Conservation (phyloP, 2,113 vertebrate genomes). For the Dipodomys ordii region DNA sequence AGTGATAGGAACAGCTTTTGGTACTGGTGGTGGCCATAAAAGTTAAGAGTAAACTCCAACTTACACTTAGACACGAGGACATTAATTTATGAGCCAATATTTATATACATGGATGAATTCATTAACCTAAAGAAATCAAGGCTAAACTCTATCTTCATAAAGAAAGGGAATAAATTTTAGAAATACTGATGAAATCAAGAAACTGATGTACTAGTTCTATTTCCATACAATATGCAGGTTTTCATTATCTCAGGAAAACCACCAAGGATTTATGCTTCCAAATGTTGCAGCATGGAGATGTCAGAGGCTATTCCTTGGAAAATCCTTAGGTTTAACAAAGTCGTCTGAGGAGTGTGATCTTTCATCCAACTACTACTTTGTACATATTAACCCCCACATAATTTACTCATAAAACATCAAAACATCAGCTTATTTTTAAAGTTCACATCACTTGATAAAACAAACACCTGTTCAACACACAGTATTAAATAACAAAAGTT, state of each 20-base stretch:
- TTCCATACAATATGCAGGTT: not conserved
- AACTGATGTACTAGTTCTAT: not conserved
- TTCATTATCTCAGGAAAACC: not conserved
- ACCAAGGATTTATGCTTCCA: not conserved
- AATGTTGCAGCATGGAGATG: constrained; percentile 12
- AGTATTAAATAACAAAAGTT: constrained; percentile 34
- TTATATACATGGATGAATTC: not conserved
- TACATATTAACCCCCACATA: not conserved
- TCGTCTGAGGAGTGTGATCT: not conserved
- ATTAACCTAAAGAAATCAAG: constrained; percentile 4
- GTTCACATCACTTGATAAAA: constrained; percentile 14
- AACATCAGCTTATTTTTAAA: constrained; percentile 20
- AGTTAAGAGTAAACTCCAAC: not conserved
- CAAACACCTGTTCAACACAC: not conserved
- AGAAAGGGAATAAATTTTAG: not conserved
- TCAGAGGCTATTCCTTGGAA: not conserved
- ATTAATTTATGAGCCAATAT: constrained; percentile 15
- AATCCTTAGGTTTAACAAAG: not conserved
- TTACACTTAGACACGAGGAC: not conserved
- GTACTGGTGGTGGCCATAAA: not conserved
- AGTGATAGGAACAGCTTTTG: not conserved
- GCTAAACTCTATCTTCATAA: not conserved
- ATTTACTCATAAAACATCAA: not conserved
- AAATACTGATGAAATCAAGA: constrained; percentile 35
- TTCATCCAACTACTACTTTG: not conserved